phyloP scores from a whole-genome alignment of 2,113 vertebrate species.

The Syngnathus scovelli region DNA sequence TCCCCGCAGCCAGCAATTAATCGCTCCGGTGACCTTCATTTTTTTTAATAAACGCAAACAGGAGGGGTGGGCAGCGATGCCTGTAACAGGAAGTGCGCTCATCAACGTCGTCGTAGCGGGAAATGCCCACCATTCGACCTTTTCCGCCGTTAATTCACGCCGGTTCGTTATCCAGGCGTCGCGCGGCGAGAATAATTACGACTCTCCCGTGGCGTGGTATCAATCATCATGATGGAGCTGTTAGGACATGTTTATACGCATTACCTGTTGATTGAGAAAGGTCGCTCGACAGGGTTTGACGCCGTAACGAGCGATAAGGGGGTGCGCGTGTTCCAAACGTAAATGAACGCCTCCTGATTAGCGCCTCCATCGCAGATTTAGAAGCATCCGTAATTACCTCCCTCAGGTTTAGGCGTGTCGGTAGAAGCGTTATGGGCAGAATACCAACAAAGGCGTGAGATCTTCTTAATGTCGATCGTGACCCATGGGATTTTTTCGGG shows the following conservation, averaged over 20 bases:
- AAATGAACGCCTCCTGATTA: constrained; percentile 5
- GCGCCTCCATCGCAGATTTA: background rate
- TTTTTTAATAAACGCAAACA: constrained; percentile 18
- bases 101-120: constrained; percentile 12
- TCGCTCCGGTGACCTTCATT: constrained; percentile 32
- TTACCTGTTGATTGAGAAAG: constrained; percentile 12
- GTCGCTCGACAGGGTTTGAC: background rate
- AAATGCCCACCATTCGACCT: constrained; percentile 20
- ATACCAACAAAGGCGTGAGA: background rate
- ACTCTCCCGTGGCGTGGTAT: constrained; percentile 18
- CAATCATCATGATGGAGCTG: constrained; percentile 22
- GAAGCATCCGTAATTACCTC: constrained; percentile 61
- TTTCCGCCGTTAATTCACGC: constrained; percentile 9
- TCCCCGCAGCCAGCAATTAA: constrained; percentile 27
- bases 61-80: background rate
- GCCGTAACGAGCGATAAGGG: constrained; percentile 1
- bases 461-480: background rate
- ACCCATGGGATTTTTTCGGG: too few relatives aligned
- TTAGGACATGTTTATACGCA: constrained; percentile 25
- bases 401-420: constrained; percentile 55
- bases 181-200: constrained; percentile 41
- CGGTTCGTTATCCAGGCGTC: background rate
- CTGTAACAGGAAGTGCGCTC: constrained; percentile 5
- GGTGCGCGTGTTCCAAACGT: background rate
- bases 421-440: constrained; percentile 15